A percentile compares a stretch with the other conserved stretches of the same genome.
phyloP scores from a whole-genome alignment of 2,113 vertebrate species.

The Bos indicus region DNA sequence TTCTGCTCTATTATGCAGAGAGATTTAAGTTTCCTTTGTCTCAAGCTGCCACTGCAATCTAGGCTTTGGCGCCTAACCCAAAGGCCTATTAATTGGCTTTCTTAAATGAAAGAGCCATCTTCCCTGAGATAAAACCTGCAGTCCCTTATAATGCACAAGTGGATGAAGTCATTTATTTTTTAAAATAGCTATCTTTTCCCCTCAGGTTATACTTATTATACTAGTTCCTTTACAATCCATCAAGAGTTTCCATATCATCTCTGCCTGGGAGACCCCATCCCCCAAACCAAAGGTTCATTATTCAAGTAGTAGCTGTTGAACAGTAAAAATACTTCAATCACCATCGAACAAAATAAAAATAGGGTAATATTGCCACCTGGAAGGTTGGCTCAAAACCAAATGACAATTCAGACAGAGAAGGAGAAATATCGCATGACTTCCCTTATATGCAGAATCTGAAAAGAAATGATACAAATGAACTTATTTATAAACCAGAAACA shows the following conservation, averaged over 20 bases:
- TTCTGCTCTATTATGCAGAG: background rate
- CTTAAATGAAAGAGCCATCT: constrained; percentile 40
- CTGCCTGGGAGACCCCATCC: background rate
- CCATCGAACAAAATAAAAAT: background rate
- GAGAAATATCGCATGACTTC: background rate
- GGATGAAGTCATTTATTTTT: constrained; percentile 46
- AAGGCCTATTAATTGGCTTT: constrained; percentile 35
- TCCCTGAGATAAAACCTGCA: constrained; percentile 12
- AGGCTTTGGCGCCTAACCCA: background rate
- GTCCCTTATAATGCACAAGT: background rate
- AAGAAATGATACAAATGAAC: background rate
- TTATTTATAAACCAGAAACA: background rate
- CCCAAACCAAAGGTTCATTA: background rate
- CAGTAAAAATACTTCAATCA: constrained; percentile 15
- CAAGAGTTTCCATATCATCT: background rate
- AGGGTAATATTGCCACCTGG: background rate
- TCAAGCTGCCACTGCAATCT: background rate
- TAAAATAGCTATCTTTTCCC: constrained; percentile 23
- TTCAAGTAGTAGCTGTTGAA: background rate
- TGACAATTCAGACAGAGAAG: background rate
- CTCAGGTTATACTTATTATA: background rate
- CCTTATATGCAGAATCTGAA: background rate
- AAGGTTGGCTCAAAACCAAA: background rate
- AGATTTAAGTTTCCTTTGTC: constrained; percentile 11
- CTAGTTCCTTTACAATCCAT: background rate